Base-by-base conservation (phyloP, 2,113 vertebrate genomes). In the Leuciscus idus region DNA sequence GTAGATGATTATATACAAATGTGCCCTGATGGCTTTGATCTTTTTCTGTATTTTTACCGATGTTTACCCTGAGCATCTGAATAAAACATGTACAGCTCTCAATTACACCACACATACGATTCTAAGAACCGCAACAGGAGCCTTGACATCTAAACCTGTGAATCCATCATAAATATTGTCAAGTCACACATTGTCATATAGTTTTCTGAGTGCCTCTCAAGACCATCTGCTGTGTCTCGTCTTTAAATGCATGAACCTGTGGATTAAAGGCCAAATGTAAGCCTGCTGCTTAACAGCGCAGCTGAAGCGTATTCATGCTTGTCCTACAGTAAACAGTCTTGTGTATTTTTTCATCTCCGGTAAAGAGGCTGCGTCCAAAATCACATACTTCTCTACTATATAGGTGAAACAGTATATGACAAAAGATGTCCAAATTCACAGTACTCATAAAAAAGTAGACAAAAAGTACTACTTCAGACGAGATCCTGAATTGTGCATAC, bases 221-320 rank as follows among this genome's bases (percentile, higher is more conserved):
- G 11, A 57, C 78, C 72, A 83, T 84, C 87, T 85, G 79, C 30
- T 30, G 10, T 43, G 28, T 50, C 15, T 78, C 39, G 23, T 50
- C 6, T 78, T 55, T 75, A 59, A 82, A 85, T 43, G 72, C 28
- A 19, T 73, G 62, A 52, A 43, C 36, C 6, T 26, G 33, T 43
- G 46, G 43, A 61, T 43, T 15, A 85, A 88, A 88, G 84, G 84
- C 61, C 79, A 82, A 50, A 33, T 26, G 43, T 59, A 82, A n/a
- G 77, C 73, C 84, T 77, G 87, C 26, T 88, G 85, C 85, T 88
- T 85, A 88, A n/a, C 78, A 76, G 52, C 19, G 9, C 85, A 81
- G 66, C 36, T 86, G 78, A 83, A 46, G 61, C 23, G 33, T 61
- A 85, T 59, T 57, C 55, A 57, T 57, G 55, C 55, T 21, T 70